A percentile compares a stretch with the other conserved stretches of the same genome.
phyloP scores from a whole-genome alignment of 2,113 vertebrate species.

The Scopus umbretta region DNA sequence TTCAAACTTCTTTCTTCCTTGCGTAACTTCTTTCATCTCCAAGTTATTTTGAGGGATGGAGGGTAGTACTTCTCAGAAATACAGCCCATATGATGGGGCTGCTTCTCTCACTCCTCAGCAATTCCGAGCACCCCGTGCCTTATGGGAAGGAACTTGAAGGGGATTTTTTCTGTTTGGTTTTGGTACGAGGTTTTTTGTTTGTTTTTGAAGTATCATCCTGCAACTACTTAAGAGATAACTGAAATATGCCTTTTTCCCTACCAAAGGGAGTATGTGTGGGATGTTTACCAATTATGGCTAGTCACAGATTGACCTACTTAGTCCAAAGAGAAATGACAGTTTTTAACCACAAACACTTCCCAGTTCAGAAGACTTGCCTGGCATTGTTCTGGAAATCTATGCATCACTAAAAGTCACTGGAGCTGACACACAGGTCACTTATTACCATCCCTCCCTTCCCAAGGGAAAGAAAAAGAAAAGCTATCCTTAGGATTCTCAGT shows the following conservation, averaged over 20 bases:
- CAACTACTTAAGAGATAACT: neutral
- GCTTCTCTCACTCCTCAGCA: neutral
- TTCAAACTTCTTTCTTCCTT: neutral
- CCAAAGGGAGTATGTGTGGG: neutral
- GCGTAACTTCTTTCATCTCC: neutral
- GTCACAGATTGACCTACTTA: neutral
- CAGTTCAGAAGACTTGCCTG: neutral
- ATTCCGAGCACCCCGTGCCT: neutral
- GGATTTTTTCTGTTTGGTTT: neutral
- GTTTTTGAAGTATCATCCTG: neutral
- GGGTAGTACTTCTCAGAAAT: neutral
- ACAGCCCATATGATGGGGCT: rapidly evolving
- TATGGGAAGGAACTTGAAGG: neutral
- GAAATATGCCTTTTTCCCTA: neutral
- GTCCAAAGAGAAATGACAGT: neutral
- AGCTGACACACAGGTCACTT: neutral
- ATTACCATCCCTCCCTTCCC: neutral
- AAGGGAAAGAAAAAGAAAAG: neutral
- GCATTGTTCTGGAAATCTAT: neutral
- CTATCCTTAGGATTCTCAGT: neutral
- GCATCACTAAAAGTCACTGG: neutral
- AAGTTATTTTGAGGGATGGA: neutral
- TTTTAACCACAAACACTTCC: neutral
- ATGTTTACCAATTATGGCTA: neutral
- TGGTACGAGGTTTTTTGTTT: neutral